Evolutionary conservation across 2,888 invertebrate genomes (phyloP), one percentile per base, ranked within the genome.

Genomic region (Heliconius aoede): DNA sequence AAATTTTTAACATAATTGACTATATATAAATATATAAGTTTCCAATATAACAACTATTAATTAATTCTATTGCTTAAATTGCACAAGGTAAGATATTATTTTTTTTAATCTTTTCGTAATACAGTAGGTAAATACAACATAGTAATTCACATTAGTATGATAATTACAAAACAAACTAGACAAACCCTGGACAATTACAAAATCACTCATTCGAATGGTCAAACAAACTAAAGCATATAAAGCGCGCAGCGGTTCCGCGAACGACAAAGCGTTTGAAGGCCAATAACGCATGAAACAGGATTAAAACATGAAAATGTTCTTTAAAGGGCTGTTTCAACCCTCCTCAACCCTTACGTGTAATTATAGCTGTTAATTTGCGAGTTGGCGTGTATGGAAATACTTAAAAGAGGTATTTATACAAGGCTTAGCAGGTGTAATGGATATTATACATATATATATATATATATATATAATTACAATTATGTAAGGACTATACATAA

Each of bases 231-330:
- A 75, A 73, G 74, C 61, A 69, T 61, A 74, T 78, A 76, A 65
- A 72, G 80, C 85, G 89, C 90, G 88, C 85, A 78, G 81, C 85
- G 78, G 80, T 82, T 83, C 76, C 78, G 83, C 88, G 89, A 84
- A 80, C 85, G 85, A 78, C 72, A 90, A 90, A 91, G 91, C 90
- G 90, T 86, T 85, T 84, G 83, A 82, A 80, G 82, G 86, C 91
- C 93, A 94, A 94, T 94, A 93, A 94, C 90, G 93, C 93, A 93
- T 94, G 92, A 90, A 93, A 94, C 92, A 89, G 89, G 93, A 93
- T 93, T 94, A 89, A 90, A 92, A 93, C 92, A 92, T 91, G 92
- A 91, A 93, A 91, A 92, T 89, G 90, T 83, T 86, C 87, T 85
- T 85, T 88, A 91, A 91, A 91, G 92, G 91, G 91, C 88, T 85